Conservation (phyloP, 2,888 invertebrate species). For the Drepana falcataria region DNA sequence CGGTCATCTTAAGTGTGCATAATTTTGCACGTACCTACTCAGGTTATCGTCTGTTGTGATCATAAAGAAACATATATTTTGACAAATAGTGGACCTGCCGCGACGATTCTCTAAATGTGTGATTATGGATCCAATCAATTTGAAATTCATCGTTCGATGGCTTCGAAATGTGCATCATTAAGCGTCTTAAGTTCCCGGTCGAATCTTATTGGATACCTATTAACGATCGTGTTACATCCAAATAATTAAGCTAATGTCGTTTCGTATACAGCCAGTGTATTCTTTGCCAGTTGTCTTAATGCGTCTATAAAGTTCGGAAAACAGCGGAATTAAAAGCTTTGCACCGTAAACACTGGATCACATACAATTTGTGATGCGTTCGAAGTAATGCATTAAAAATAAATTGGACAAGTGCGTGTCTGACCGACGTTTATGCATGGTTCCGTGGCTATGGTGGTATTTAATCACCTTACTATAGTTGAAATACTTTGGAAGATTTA, state of each 20-base stretch:
- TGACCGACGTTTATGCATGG: background rate
- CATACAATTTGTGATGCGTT: constrained; percentile 24
- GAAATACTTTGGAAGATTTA: background rate
- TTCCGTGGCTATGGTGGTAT: background rate
- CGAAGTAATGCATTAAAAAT: background rate
- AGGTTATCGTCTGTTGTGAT: background rate
- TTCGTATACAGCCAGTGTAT: constrained; percentile 12
- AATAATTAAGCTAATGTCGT: constrained; percentile 9
- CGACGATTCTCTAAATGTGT: background rate
- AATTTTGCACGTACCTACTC: background rate
- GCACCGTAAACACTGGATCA: constrained; percentile 19
- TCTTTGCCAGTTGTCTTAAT: constrained; percentile 8
- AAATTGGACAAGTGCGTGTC: background rate
- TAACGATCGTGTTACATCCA: constrained; percentile 1
- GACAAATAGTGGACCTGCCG: background rate
- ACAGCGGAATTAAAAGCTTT: constrained; percentile 17
- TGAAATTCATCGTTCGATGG: background rate
- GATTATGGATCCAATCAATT: background rate
- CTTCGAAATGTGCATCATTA: background rate
- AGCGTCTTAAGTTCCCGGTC: background rate
- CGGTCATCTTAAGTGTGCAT: background rate
- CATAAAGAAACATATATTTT: background rate
- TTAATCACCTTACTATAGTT: background rate
- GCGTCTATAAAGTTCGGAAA: constrained; percentile 18
- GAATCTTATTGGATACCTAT: background rate